Evolutionary conservation across 2,113 vertebrate genomes (phyloP), one percentile per base, ranked within the genome.

Genomic region (Monarcha castaneiventris): DNA sequence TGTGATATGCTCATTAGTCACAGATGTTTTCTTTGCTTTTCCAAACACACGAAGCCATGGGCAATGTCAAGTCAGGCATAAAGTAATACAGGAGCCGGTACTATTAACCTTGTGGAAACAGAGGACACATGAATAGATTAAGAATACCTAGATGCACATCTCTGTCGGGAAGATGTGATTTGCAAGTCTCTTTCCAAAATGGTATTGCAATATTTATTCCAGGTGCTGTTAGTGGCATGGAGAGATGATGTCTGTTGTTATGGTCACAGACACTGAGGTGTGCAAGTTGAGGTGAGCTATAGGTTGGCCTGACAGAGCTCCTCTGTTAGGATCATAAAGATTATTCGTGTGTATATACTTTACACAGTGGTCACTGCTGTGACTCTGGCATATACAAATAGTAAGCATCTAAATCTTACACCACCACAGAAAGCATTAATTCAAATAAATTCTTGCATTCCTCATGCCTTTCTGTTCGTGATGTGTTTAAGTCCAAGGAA

Each of bases 71-170:
- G 58, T 68, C n/a, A 91, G 76, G 87, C 73, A 85, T 90, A 69
- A 69, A 85, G 63, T 87, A 87, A 55, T 75, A 17, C 3, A 72
- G 55, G 82, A 94, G 69, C 62, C 30, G 16, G 63, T 62, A 15
- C 58, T 88, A n/a, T 90, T 89, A 94, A 94, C 86, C 71, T 92
- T 83, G 68, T 54, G 27, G 67, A 74, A 94, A 61, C 25, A 44
- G 64, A 91, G 78, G 73, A 41, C 43, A 33, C 44, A 1, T 4
- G 30, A 82, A 43, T 54, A 91, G 54, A 58, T 87, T 51, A 63
- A 77, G 72, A 92, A 89, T 51, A 62, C 44, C 39, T 84, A 92
- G 71, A 46, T 56, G 63, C 37, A 41, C 41, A 27, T 67, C 74
- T 67, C 48, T 62, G 18, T 64, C 8, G 6, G 68, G 52, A 51